These are phyloP conservation scores for Pluvianellus socialis DNA, from an alignment of 2,113 vertebrate genomes.

Conservation along the genomic window DNA sequence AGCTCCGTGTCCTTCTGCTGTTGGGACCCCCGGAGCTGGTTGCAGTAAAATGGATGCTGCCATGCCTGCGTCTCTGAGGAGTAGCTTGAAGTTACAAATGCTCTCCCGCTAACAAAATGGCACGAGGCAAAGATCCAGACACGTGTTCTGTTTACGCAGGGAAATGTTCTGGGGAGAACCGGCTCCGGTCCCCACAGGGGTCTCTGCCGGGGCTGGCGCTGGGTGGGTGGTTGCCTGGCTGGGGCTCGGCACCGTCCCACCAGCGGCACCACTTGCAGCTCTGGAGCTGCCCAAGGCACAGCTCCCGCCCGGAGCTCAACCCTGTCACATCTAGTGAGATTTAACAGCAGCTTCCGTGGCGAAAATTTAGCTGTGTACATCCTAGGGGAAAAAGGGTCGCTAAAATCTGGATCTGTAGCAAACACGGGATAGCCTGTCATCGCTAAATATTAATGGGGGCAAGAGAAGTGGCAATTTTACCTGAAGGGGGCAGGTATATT, in stretches of 20 bases:
- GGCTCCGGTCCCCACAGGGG: background rate
- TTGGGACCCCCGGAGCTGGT: no score
- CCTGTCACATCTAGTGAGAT: background rate
- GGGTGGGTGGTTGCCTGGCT: rapidly evolving
- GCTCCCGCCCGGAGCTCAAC: background rate
- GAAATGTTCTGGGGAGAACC: background rate
- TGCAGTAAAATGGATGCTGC: background rate
- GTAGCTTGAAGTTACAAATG: background rate
- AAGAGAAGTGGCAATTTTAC: background rate
- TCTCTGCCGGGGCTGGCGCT: no score
- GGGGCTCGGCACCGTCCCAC: background rate
- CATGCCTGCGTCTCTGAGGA: background rate
- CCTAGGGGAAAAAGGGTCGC: background rate
- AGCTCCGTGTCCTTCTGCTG: no score
- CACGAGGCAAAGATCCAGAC: background rate
- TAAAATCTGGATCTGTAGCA: background rate
- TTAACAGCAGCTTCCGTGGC: rapidly evolving
- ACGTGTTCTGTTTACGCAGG: no score
- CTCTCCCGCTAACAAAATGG: background rate
- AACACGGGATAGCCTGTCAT: background rate
- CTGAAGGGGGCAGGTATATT: background rate
- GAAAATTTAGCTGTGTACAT: background rate
- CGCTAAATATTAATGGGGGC: background rate
- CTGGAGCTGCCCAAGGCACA: no score
- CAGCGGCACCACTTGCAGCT: rapidly evolving